phyloP scores from a whole-genome alignment of 2,888 invertebrate species.

The Heliconius hortense region DNA sequence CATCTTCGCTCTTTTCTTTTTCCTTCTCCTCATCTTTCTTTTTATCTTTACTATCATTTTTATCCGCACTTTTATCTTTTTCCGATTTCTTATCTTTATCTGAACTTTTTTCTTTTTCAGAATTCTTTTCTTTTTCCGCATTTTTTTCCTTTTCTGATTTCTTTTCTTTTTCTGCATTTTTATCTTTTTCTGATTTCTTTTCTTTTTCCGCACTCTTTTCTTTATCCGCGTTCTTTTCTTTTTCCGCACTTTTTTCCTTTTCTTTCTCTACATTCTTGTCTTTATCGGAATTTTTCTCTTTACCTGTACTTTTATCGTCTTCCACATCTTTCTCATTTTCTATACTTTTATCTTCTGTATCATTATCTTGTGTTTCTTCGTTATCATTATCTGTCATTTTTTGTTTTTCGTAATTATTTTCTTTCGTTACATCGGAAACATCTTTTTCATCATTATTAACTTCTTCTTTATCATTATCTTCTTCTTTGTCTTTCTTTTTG shows the following conservation, averaged over 20 bases:
- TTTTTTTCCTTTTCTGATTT: conserved; percentile 34
- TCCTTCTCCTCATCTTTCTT: conserved; percentile 42
- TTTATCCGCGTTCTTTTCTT: conserved; percentile 33
- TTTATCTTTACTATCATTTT: conserved; percentile 30
- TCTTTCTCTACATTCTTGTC: conserved; percentile 39
- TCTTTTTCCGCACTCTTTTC: conserved; percentile 32
- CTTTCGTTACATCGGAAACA: neutral
- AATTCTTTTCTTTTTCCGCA: conserved; percentile 35
- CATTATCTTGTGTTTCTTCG: neutral
- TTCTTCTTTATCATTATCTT: conserved; percentile 16
- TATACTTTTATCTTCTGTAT: neutral
- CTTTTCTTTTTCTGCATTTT: conserved; percentile 38
- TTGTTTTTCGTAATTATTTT: neutral
- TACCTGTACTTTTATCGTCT: conserved; percentile 24
- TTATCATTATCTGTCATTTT: neutral
- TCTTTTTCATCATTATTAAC: neutral
- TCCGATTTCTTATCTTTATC: conserved; percentile 42
- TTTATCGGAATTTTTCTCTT: conserved; percentile 34
- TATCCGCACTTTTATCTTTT: conserved; percentile 31
- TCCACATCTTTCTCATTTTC: conserved; percentile 33
- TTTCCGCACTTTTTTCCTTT: conserved; percentile 34
- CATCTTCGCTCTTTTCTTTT: conserved; percentile 55
- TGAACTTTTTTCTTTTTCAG: conserved; percentile 30
- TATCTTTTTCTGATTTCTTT: conserved; percentile 31
- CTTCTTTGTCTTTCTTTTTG: conserved; percentile 29